These are phyloP conservation scores for Lysandra bellargus DNA, from an alignment of 2,888 invertebrate species.

Conservation along the genomic window DNA sequence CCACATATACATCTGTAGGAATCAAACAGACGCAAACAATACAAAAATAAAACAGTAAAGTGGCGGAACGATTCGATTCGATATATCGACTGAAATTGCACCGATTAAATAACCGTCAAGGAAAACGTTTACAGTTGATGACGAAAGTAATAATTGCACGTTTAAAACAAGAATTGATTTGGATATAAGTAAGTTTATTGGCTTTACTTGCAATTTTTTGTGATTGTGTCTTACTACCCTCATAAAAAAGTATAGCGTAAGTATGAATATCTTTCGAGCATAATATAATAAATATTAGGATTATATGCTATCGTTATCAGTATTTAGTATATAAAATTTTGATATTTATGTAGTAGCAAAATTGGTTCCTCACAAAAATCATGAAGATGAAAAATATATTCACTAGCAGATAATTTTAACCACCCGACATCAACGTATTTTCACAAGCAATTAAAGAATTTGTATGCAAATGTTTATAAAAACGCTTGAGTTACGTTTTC, in stretches of 20 bases:
- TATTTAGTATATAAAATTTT: too few relatives aligned
- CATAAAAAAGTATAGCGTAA: too few relatives aligned
- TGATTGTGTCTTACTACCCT: not conserved
- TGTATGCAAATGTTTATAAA: not conserved
- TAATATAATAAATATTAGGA: too few relatives aligned
- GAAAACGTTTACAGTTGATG: conserved; percentile 55
- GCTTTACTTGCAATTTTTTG: not conserved
- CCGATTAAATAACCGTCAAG: conserved; percentile 61
- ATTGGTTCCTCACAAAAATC: too few relatives aligned
- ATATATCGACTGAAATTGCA: conserved; percentile 70
- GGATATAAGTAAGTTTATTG: not conserved
- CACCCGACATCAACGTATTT: not conserved
- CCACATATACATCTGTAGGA: conserved; percentile 53
- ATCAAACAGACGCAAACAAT: conserved; percentile 78
- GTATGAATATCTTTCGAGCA: too few relatives aligned
- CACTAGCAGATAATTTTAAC: not conserved
- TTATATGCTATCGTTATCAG: too few relatives aligned
- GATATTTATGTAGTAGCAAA: too few relatives aligned
- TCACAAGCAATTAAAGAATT: conserved; percentile 3
- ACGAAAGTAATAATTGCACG: conserved; percentile 7
- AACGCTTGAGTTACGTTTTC: conserved; percentile 3
- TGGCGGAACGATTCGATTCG: conserved; percentile 76
- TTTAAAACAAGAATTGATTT: not conserved
- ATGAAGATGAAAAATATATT: not conserved
- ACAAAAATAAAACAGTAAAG: conserved; percentile 80